Base-by-base conservation (phyloP, 2,888 invertebrate species). In the Himalopsyche anomala region DNA sequence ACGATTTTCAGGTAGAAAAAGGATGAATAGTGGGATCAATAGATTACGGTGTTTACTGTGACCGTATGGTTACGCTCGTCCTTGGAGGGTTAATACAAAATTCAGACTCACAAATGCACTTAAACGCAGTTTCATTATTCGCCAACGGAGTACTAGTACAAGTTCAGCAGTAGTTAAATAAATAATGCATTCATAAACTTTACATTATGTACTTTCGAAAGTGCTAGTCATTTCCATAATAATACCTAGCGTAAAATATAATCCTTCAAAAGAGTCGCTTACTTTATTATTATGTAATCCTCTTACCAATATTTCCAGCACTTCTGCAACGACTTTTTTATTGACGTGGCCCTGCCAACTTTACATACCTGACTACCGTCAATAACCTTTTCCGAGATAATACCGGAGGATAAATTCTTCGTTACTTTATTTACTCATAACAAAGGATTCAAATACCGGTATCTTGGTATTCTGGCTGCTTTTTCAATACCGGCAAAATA, bases 271-370 rank as follows among this genome's bases (percentile, higher is more conserved):
- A 62, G 19, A 62, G 62, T 28, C 62, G 8, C 56, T 56, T n/a
- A 28, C 62, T 62, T 62, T 62, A 62, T 62, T 62, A 62, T 62
- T 62, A 62, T 62, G 62, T 62, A 62, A 62, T 62, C 62, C 62
- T 19, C 62, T 62, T 62, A n/a, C 62, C 62, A 62, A 62, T 62
- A 62, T 62, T 19, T 19, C 28, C 62, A 62, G 19, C 28, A 62
- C 62, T 28, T 62, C 19, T 19, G 28, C 62, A 62, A 62, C 62
- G 62, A 62, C 62, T 62, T 62, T 62, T 62, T 62, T 62, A 62
- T 62, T 62, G 62, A 19, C n/a, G 28, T 28, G 51, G 62, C 62
- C 62, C 62, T 8, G 28, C 62, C 19, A 62, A 62, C 56, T 62
- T 62, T 62, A 62, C 56, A 62, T 62, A n/a, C 62, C 62, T n/a